phyloP scores from a whole-genome alignment of 2,888 invertebrate species.

The Lithophane ornitopus region DNA sequence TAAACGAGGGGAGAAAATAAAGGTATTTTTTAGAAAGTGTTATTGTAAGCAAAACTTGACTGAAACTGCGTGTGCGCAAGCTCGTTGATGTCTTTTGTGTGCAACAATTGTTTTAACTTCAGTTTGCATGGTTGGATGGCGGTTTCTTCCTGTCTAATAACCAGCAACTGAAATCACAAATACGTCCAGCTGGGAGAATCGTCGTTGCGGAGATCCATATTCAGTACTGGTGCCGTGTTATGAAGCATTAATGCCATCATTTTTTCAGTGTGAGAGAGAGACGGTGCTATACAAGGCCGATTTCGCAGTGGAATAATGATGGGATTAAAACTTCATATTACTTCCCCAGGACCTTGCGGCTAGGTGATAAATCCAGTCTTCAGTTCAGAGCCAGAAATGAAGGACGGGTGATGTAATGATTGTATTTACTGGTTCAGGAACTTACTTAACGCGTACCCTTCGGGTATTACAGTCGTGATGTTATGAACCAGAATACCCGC shows the following conservation, averaged over 20 bases:
- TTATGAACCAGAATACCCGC: not conserved
- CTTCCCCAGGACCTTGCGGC: not conserved
- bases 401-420: too few relatives aligned
- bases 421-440: not conserved
- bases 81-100: slow-evolving; percentile 80
- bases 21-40: not conserved
- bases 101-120: slow-evolving; percentile 7
- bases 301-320: too few relatives aligned
- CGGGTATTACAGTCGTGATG: not conserved
- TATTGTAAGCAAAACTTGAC: not conserved
- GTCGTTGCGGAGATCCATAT: too few relatives aligned
- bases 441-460: too few relatives aligned
- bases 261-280: too few relatives aligned
- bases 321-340: too few relatives aligned
- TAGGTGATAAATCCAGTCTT: not conserved
- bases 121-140: not conserved
- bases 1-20: not conserved
- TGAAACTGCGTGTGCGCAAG: slow-evolving; percentile 71
- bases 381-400: not conserved
- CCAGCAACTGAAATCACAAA: not conserved
- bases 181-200: not conserved
- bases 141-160: not conserved
- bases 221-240: not conserved
- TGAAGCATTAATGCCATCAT: too few relatives aligned
- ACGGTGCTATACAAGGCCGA: too few relatives aligned